phyloP scores from a whole-genome alignment of 2,888 invertebrate genomes.

The Pammene aurita region DNA sequence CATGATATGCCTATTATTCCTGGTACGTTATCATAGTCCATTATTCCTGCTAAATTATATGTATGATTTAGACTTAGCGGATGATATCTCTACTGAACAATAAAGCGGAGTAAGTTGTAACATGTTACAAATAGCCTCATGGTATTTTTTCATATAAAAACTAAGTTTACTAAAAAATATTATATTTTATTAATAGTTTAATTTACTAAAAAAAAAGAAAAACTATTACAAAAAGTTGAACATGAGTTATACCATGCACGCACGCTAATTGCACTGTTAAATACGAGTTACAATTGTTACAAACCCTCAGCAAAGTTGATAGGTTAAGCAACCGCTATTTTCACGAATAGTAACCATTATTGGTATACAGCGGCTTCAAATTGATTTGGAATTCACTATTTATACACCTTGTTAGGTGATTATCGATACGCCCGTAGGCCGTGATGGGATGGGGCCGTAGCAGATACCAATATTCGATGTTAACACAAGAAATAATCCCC shows the following conservation, averaged over 20 bases:
- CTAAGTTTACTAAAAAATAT: too few relatives aligned
- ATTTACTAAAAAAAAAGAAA: too few relatives aligned
- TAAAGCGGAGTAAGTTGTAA: too few relatives aligned
- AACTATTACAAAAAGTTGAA: background rate
- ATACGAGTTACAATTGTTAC: conserved; percentile 37
- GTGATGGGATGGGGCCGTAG: too few relatives aligned
- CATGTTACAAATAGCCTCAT: too few relatives aligned
- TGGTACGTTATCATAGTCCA: too few relatives aligned
- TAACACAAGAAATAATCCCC: conserved; percentile 32
- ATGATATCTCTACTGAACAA: too few relatives aligned
- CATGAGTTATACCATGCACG: background rate
- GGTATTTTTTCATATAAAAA: too few relatives aligned
- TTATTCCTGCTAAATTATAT: too few relatives aligned
- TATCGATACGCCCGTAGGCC: conserved; percentile 29
- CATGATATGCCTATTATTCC: too few relatives aligned
- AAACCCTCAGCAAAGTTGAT: conserved; percentile 51
- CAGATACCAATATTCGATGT: conserved; percentile 15
- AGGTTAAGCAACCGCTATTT: conserved; percentile 61
- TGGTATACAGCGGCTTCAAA: conserved; percentile 61
- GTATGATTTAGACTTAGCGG: too few relatives aligned
- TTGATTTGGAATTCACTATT: conserved; percentile 59
- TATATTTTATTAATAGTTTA: too few relatives aligned
- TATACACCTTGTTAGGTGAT: conserved; percentile 50
- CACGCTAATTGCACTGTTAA: conserved; percentile 19
- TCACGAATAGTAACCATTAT: conserved; percentile 56